Base-by-base conservation (phyloP, 2,888 invertebrate species). In the Hirtodrosophila histrioides region DNA sequence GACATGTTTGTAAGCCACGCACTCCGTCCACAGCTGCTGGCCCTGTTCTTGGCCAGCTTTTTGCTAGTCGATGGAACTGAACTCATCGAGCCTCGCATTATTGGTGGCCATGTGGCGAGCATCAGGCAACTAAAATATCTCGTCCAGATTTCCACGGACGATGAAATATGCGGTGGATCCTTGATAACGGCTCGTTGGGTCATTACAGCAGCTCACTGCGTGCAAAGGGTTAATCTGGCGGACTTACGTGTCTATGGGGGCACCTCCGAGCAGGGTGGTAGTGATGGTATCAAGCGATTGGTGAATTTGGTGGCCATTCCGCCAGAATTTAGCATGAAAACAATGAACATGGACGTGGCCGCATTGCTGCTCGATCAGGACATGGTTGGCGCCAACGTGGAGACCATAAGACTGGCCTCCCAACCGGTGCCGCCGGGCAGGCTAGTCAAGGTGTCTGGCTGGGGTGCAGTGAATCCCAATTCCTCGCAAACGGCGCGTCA, bases 161-260 rank as follows among this genome's bases (percentile, higher is more conserved):
- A 55, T 35, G 24, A 12, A 4, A 44, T 74, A n/a, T 74, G 74
- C 12, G 74, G 74, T 6, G 74, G 89, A 17, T 78, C 89, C 0
- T 51, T 89, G 41, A 55, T 83, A 11, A 75, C 69, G 8, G 27
- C 65, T 0, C 76, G 75, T 0, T 89, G 88, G 84, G 82, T 89
- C 2, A 64, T 89, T 0, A 80, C 88, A 0, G 89, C 89, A 1
- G 88, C 81, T 0, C 89, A 89, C 36, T 89, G 89, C 35, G 69
- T 86, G 1, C 11, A 66, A 1, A 43, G 44, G 4, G 58, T 57
- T 11, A 60, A 36, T 3, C 49, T 54, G 6, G 57, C 9, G 9
- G 53, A 65, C 17, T 56, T 76, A 56, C 62, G 50, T 35, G 65
- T 88, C 11, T 68, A 73, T 48, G 88, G 74, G 2, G 85, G 85